These are phyloP conservation scores for Cinara cedri DNA, from an alignment of 2,888 invertebrate genomes.

Conservation along the genomic window DNA sequence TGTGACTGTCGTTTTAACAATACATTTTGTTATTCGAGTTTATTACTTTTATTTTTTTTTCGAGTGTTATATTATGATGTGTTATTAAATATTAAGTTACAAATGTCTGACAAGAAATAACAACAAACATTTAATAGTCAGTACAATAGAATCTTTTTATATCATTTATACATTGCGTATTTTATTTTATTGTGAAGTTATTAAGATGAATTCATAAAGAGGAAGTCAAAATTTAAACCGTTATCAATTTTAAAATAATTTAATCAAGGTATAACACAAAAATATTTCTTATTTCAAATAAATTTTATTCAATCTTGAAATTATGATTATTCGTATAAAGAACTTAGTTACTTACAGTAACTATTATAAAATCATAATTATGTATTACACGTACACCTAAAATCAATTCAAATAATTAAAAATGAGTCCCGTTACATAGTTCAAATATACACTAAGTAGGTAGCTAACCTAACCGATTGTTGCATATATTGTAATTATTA, in stretches of 20 bases:
- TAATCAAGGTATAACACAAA: background rate
- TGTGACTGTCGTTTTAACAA: background rate
- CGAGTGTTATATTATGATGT: background rate
- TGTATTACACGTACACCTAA: background rate
- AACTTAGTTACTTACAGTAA: background rate
- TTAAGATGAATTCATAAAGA: constrained; percentile 13
- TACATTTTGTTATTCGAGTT: background rate
- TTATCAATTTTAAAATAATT: background rate
- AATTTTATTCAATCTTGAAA: background rate
- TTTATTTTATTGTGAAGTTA: constrained; percentile 26
- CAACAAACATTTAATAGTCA: background rate
- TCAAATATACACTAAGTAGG: too few species aligned
- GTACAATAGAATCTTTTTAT: constrained; percentile 35
- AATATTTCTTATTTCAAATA: background rate
- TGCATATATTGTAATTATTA: background rate
- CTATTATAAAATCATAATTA: too few species aligned
- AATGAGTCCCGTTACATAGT: background rate
- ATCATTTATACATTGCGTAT: constrained; percentile 10
- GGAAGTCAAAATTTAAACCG: constrained; percentile 14
- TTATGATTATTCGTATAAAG: background rate
- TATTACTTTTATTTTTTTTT: background rate
- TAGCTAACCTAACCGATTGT: background rate
- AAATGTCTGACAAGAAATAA: background rate
- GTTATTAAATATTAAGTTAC: background rate
- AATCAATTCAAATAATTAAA: background rate